phyloP scores from a whole-genome alignment of 2,888 invertebrate genomes.

The Cephus spinipes region DNA sequence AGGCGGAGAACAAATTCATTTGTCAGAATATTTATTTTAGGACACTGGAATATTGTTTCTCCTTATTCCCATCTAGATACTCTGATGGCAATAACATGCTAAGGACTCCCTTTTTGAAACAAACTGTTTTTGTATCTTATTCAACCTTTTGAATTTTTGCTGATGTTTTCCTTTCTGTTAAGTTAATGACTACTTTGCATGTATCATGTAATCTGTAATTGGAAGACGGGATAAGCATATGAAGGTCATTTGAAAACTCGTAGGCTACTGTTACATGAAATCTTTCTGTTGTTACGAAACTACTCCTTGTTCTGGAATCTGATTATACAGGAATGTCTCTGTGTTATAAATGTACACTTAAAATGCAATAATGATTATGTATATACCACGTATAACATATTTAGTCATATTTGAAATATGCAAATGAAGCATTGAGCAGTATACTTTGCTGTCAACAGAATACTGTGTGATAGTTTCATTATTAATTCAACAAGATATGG shows the following conservation, averaged over 20 bases:
- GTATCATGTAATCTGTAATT: background rate
- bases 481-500: background rate
- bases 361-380: background rate
- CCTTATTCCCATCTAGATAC: background rate
- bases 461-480: background rate
- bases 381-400: background rate
- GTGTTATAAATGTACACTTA: background rate
- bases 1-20: background rate
- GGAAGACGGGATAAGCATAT: background rate
- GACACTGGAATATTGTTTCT: background rate
- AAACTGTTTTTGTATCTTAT: background rate
- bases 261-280: background rate
- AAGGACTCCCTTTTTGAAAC: background rate
- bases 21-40: background rate
- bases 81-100: background rate
- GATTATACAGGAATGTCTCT: background rate
- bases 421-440: background rate
- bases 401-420: background rate
- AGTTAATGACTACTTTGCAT: background rate
- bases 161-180: background rate
- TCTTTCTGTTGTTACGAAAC: background rate
- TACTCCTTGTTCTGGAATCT: background rate
- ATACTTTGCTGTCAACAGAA: background rate
- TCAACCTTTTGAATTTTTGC: background rate
- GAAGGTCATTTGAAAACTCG: background rate